phyloP scores from a whole-genome alignment of 2,113 vertebrate species.

The Triplophysa dalaica region DNA sequence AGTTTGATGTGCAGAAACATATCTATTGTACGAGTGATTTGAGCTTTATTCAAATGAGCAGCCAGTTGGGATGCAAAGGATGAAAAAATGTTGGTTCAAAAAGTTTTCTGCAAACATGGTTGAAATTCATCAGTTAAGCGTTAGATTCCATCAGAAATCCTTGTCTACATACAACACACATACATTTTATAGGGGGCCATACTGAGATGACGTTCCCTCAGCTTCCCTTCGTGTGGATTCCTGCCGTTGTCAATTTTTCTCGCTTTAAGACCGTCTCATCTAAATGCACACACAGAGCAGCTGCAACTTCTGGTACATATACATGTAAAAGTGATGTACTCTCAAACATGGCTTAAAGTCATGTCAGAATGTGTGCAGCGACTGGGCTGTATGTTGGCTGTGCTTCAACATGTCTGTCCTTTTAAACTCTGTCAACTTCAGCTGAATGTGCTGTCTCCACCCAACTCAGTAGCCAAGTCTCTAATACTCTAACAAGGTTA shows the following conservation, averaged over 20 bases:
- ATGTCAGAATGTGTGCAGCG: neutral
- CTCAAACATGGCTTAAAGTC: conserved; percentile 1
- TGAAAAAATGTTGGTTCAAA: neutral
- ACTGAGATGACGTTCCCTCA: neutral
- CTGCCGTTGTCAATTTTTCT: neutral
- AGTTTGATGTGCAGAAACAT: too few species aligned
- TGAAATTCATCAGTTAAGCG: too few species aligned
- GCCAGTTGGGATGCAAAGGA: neutral
- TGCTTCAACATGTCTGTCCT: conserved; percentile 17
- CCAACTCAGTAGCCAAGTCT: conserved; percentile 17
- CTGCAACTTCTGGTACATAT: neutral
- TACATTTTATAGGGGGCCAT: neutral
- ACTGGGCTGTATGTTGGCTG: conserved; percentile 2
- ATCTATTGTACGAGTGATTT: too few species aligned
- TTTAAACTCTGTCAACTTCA: conserved; percentile 6
- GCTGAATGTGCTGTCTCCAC: conserved; percentile 22
- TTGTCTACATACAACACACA: neutral
- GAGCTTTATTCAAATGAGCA: too few species aligned
- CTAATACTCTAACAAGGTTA: conserved; percentile 23
- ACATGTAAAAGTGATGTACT: neutral
- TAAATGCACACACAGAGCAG: conserved; percentile 3
- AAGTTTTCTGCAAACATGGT: too few species aligned
- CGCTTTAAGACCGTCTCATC: neutral
- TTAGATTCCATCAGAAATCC: neutral
- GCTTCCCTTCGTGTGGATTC: neutral